Evolutionary conservation across 2,888 invertebrate species (phyloP), one percentile per base, ranked within the genome.

Genomic region (Chymomyza amoena): DNA sequence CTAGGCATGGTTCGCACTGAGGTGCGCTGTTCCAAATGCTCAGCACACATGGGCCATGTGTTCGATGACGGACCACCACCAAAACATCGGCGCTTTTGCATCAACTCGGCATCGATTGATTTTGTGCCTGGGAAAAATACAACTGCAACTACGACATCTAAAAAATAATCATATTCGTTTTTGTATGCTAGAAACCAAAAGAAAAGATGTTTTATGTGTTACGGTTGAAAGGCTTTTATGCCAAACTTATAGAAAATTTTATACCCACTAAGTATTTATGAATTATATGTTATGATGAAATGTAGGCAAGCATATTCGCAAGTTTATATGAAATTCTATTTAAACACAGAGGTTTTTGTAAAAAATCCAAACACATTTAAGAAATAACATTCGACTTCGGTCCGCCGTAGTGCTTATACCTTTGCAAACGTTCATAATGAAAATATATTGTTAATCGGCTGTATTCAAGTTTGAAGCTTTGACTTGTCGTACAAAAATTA

Each of bases 31-130:
- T 95, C 97, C 87, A 95, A 96, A 92, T 99, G 98, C 93, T 95
- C 96, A 78, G 96, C 98, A 79, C 99, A 99, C 92, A 94, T 99
- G 92, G 99, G 99, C 74, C 99, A 99, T 92, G 97, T 99, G 78
- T 99, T 99, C 93, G 96, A 97, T 91, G 99, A 99, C 92, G 99
- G 99, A 81, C 99, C 99, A 18, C 94, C 95, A 89, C 98, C 98
- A 73, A 97, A 96, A 72, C 95, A 96, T 91, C 96, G 97, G 92
- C 94, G 99, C 67, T 99, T 97, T 94, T 99, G 99, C 93, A 98
- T 99, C 93, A 99, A 99, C 93, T 97, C 97, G 72, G 96, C 97
- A 20, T 92, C 92, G 68, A 90, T 92, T 82, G 90, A 91, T 81
- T 92, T 92, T 82, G 87, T 92, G 65, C 77, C 86, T 67, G 63